Percentiles rank a stretch among this genome's conserved stretches.
These are phyloP conservation scores for Magallana angulata DNA, from an alignment of 1,140 invertebrate genomes.

Conservation along the genomic window DNA sequence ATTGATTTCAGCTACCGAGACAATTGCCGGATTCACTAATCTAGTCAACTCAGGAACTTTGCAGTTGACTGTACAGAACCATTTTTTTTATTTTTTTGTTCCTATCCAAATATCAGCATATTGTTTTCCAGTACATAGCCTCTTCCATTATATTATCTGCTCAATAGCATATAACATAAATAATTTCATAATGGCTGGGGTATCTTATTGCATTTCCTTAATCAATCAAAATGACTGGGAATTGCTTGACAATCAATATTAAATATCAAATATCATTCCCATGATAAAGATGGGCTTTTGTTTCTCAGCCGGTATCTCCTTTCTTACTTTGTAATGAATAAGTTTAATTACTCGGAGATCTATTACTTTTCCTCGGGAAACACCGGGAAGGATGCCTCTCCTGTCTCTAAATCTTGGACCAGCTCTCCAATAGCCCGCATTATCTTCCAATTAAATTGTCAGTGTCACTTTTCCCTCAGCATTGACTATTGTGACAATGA, in stretches of 20 bases:
- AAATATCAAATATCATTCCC: conserved; percentile 26
- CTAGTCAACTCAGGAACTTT: conserved; percentile 17
- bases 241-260: conserved; percentile 31
- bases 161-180: conserved; percentile 26
- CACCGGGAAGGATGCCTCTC: background rate
- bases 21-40: conserved; percentile 22
- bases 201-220: conserved; percentile 28
- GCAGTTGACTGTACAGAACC: background rate
- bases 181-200: background rate
- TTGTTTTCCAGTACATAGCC: background rate
- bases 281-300: conserved; percentile 16
- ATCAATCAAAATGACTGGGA: conserved; percentile 25
- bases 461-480: background rate
- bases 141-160: conserved; percentile 11
- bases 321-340: background rate
- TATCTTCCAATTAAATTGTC: conserved; percentile 23
- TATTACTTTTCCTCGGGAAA: background rate
- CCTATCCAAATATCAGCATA: conserved; percentile 17
- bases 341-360: conserved; percentile 5
- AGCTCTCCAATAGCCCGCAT: background rate
- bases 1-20: conserved; percentile 16
- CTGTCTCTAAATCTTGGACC: background rate
- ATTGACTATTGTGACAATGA: background rate
- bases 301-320: background rate
- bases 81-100: background rate